phyloP scores from a whole-genome alignment of 2,888 invertebrate species.

The Xanthorhoe designata region DNA sequence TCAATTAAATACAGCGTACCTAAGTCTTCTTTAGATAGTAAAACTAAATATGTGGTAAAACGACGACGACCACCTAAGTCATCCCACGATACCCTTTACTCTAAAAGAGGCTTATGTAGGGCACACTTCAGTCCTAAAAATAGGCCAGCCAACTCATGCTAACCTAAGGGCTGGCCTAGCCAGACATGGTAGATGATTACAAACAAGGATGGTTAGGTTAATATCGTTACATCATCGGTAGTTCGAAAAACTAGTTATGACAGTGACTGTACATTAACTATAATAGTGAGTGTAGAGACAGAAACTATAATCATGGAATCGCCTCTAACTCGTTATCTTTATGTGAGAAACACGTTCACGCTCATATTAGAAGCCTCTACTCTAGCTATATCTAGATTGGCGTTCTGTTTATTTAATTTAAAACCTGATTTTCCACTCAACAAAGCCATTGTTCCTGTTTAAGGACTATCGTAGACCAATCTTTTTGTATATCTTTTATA shows the following conservation, averaged over 20 bases:
- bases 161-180: background rate
- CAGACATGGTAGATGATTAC: background rate
- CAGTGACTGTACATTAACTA: no score
- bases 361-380: no score
- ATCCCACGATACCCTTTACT: constrained; percentile 3
- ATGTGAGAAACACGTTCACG: background rate
- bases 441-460: no score
- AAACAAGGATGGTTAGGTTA: background rate
- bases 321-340: background rate
- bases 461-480: no score
- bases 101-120: constrained; percentile 23
- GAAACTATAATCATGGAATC: background rate
- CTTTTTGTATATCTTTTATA: no score
- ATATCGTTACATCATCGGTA: background rate
- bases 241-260: background rate
- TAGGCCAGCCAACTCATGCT: constrained; percentile 6
- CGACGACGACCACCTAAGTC: background rate
- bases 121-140: constrained; percentile 23
- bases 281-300: no score
- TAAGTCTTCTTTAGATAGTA: background rate
- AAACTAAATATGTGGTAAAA: background rate
- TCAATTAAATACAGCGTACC: background rate
- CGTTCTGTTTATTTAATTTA: no score
- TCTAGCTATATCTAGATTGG: no score
- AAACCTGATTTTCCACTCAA: no score